Percentiles rank a stretch among this genome's conserved stretches.
phyloP scores from a whole-genome alignment of 2,888 invertebrate species.

The Dryococelus australis region DNA sequence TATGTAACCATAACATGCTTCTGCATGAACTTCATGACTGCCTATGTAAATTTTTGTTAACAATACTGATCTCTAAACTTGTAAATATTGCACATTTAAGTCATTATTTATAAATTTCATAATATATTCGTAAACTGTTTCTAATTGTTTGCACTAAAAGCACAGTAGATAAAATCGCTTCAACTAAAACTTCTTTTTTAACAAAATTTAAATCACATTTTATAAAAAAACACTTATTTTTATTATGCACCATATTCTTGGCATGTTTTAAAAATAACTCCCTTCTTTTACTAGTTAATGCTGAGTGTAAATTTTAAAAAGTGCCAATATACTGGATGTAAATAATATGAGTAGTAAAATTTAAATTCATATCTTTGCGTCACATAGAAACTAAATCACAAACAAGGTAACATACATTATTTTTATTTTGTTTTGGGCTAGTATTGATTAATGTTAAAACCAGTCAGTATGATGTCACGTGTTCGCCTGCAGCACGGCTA shows the following conservation, averaged over 20 bases:
- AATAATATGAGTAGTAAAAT: neutral
- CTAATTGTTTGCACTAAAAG: neutral
- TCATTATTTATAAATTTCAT: neutral
- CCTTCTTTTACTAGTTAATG: neutral
- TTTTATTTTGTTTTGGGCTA: neutral
- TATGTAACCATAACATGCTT: neutral
- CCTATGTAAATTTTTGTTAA: neutral
- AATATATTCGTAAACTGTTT: neutral
- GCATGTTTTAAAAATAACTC: neutral
- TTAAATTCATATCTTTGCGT: neutral
- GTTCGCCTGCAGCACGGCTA: neutral
- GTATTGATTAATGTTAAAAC: too few relatives aligned
- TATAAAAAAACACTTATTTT: neutral
- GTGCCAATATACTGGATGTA: neutral
- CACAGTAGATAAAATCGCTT: neutral
- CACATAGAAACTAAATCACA: neutral
- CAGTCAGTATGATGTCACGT: too few relatives aligned
- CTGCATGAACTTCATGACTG: neutral
- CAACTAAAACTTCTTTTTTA: neutral
- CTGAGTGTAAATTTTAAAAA: neutral
- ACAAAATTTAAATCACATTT: neutral
- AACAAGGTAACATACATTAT: neutral
- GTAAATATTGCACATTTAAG: neutral
- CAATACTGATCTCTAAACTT: neutral
- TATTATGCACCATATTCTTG: constrained; percentile 8